These are phyloP conservation scores for Remorina albescens DNA, from an alignment of 2,797 vertebrate genomes.

Conservation along the genomic window DNA sequence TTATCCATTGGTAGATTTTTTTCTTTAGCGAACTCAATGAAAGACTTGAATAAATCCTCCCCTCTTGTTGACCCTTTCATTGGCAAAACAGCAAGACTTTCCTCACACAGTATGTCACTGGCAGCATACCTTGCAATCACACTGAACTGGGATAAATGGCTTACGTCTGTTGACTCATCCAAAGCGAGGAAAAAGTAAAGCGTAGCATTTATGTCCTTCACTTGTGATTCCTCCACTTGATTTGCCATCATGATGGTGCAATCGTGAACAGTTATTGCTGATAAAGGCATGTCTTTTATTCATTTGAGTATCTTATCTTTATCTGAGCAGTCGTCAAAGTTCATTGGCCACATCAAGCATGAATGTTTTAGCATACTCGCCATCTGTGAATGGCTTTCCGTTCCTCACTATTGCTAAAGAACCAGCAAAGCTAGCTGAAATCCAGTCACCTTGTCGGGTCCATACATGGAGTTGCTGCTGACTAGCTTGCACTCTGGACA, in stretches of 20 bases:
- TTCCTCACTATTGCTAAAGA: slow-evolving; percentile 31
- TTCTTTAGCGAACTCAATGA: slow-evolving; percentile 50
- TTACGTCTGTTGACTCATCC: slow-evolving; percentile 50
- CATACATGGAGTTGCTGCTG: slow-evolving; percentile 52
- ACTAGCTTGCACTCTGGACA: slow-evolving; percentile 31
- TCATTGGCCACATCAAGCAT: slow-evolving; percentile 53
- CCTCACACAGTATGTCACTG: slow-evolving; percentile 51
- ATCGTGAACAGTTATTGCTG: slow-evolving; percentile 58
- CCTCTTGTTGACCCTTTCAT: slow-evolving; percentile 56
- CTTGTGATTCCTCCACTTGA: slow-evolving; percentile 56
- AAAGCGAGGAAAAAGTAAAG: slow-evolving; percentile 39
- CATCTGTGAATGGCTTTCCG: slow-evolving; percentile 46
- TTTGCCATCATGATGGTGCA: slow-evolving; percentile 62
- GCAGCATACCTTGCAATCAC: slow-evolving; percentile 52
- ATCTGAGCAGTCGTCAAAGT: slow-evolving; percentile 45
- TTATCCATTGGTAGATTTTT: slow-evolving; percentile 48
- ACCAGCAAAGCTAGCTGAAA: slow-evolving; percentile 57
- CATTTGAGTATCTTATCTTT: slow-evolving; percentile 63
- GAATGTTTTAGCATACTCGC: slow-evolving; percentile 37
- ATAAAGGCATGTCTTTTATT: slow-evolving; percentile 58
- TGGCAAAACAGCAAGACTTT: slow-evolving; percentile 60
- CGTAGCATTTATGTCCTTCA: slow-evolving; percentile 60
- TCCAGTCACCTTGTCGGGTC: slow-evolving; percentile 52
- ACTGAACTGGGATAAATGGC: slow-evolving; percentile 52
- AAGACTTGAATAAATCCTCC: slow-evolving; percentile 57